Conservation (phyloP, 1,140 invertebrate species). For the Polypedilum pembai region DNA sequence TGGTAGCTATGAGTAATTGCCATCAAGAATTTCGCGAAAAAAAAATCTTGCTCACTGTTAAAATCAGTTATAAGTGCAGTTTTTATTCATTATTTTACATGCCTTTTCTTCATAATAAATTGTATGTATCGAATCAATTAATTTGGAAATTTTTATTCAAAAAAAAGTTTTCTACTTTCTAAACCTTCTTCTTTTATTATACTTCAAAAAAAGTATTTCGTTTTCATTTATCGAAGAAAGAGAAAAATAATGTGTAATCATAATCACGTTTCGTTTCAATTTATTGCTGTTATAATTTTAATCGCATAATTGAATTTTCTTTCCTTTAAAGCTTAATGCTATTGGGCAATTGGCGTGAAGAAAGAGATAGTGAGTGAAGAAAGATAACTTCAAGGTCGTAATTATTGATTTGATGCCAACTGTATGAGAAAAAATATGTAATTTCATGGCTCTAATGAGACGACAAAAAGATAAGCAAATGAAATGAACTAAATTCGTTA, state of each 20-base stretch:
- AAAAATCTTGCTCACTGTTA: neutral
- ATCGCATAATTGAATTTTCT: neutral
- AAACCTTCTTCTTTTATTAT: neutral
- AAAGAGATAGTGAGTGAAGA: neutral
- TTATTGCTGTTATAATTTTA: conserved; percentile 6
- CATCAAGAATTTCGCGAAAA: neutral
- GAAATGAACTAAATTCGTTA: neutral
- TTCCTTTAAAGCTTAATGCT: neutral
- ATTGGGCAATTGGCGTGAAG: neutral
- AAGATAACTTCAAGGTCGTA: neutral
- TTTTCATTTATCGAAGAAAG: neutral
- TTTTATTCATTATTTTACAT: neutral
- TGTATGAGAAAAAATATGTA: neutral
- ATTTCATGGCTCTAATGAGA: conserved; percentile 5
- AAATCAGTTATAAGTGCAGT: neutral
- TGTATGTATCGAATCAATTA: neutral
- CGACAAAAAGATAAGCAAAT: neutral
- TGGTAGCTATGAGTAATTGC: neutral
- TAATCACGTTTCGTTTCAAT: neutral
- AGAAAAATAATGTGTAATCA: neutral
- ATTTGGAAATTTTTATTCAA: conserved; percentile 1
- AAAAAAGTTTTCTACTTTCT: conserved; percentile 1
- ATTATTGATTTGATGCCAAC: conserved; percentile 12
- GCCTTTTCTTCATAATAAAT: neutral
- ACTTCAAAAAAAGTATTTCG: no score